Conservation (phyloP, 2,113 vertebrate genomes). For the Brachypteracias leptosomus region DNA sequence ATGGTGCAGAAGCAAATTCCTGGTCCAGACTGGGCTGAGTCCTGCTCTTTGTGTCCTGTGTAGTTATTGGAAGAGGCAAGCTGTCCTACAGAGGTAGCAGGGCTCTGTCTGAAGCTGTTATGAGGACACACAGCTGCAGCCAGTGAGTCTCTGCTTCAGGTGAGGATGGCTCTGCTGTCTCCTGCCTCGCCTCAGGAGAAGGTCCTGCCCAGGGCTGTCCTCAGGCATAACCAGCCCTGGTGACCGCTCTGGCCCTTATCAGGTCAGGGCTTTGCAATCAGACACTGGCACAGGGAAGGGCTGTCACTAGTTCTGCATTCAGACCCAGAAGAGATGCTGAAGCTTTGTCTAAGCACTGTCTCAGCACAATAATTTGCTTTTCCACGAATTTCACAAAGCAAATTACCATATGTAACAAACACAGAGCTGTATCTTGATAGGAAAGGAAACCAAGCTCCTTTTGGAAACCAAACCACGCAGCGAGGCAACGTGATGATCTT, state of each 20-base stretch:
- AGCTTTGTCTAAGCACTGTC: background rate
- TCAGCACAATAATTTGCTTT: background rate
- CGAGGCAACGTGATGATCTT: background rate
- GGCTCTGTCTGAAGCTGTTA: background rate
- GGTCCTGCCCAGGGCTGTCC: constrained; percentile 30
- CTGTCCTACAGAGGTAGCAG: rapidly evolving
- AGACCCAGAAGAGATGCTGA: background rate
- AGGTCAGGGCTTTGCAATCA: background rate
- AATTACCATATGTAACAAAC: background rate
- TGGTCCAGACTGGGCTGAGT: background rate
- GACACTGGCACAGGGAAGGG: background rate
- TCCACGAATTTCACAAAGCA: background rate
- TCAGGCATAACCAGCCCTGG: background rate
- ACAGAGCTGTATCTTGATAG: background rate
- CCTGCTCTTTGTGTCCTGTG: background rate
- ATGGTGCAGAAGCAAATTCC: background rate
- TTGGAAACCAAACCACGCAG: background rate
- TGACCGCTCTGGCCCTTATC: background rate
- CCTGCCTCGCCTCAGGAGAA: background rate
- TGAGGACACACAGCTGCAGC: background rate
- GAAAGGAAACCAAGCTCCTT: background rate
- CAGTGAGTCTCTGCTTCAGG: background rate
- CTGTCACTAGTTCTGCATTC: background rate
- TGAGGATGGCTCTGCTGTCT: background rate
- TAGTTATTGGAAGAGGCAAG: background rate